Evolutionary conservation across 2,113 vertebrate species (phyloP).

Genomic region (Bos javanicus): DNA sequence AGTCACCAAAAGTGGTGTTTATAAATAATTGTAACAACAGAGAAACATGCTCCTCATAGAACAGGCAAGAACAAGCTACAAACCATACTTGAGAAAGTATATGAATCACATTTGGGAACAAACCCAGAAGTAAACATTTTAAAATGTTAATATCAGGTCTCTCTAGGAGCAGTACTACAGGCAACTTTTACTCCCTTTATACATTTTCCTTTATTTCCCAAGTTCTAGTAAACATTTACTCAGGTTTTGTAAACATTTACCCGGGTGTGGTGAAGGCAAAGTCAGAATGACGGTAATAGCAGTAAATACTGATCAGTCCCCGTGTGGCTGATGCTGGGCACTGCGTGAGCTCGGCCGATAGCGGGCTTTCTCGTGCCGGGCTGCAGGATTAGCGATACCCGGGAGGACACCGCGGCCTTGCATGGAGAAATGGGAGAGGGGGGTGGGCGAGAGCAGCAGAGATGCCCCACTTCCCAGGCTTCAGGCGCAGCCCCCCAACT

Average conservation of each 20-base stretch:
- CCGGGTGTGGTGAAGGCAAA: fast-evolving
- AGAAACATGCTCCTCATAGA: background rate
- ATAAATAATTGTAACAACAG: background rate
- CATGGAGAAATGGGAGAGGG: fast-evolving
- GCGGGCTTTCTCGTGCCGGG: fast-evolving
- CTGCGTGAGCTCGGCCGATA: fast-evolving
- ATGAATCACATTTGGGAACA: background rate
- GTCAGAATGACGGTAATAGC: fast-evolving
- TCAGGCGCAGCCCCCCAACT: fast-evolving
- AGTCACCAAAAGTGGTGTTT: background rate
- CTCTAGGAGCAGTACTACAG: fast-evolving
- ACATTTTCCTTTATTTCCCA: background rate
- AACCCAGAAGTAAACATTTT: background rate
- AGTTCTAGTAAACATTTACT: background rate
- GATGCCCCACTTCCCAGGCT: background rate
- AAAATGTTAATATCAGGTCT: background rate
- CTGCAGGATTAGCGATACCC: too few relatives aligned
- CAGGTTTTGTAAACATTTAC: background rate
- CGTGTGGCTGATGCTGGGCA: fast-evolving
- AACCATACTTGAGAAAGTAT: fast-evolving
- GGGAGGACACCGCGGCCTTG: fast-evolving
- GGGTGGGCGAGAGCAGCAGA: background rate
- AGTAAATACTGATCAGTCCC: fast-evolving
- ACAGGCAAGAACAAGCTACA: fast-evolving
- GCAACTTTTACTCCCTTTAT: background rate